Percentiles rank a stretch among this genome's conserved stretches.
Conservation (phyloP, 2,113 vertebrate species). For the Ptychochromis oligacanthus region DNA sequence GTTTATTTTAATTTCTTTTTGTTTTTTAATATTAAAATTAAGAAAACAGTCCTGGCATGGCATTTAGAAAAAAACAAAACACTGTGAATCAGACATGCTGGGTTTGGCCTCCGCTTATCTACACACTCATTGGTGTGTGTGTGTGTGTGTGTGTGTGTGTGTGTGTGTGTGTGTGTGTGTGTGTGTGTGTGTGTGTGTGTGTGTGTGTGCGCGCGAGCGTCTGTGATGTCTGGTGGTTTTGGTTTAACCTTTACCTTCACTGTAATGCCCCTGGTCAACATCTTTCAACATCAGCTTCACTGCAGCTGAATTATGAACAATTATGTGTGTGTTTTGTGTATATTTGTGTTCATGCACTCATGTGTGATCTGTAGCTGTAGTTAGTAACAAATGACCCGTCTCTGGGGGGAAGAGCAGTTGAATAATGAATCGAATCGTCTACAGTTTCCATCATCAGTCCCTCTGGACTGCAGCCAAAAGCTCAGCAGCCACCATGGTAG, state of each 20-base stretch:
- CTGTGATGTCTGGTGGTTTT: too few relatives aligned
- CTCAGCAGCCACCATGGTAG: not conserved
- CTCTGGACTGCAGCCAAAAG: slow-evolving; percentile 12
- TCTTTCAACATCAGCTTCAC: slow-evolving; percentile 26
- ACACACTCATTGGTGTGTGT: not conserved
- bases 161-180: too few relatives aligned
- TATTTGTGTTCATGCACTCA: slow-evolving; percentile 9
- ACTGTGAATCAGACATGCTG: too few relatives aligned
- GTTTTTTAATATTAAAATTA: too few relatives aligned
- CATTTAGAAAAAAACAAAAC: too few relatives aligned
- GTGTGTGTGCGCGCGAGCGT: too few relatives aligned
- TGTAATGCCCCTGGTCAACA: slow-evolving; percentile 16
- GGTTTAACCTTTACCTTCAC: not conserved
- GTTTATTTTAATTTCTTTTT: too few relatives aligned
- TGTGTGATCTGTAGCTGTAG: slow-evolving; percentile 35
- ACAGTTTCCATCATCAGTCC: slow-evolving; percentile 29
- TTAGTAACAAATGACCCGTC: slow-evolving; percentile 33
- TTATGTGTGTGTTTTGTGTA: not conserved
- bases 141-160: too few relatives aligned
- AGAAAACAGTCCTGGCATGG: too few relatives aligned
- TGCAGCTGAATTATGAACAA: slow-evolving; percentile 5
- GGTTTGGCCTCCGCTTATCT: too few relatives aligned
- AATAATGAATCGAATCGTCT: slow-evolving; percentile 43
- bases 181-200: too few relatives aligned
- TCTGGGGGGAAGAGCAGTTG: slow-evolving; percentile 1